Base-by-base conservation (phyloP, 2,797 vertebrate genomes). In the Carduelis carduelis region DNA sequence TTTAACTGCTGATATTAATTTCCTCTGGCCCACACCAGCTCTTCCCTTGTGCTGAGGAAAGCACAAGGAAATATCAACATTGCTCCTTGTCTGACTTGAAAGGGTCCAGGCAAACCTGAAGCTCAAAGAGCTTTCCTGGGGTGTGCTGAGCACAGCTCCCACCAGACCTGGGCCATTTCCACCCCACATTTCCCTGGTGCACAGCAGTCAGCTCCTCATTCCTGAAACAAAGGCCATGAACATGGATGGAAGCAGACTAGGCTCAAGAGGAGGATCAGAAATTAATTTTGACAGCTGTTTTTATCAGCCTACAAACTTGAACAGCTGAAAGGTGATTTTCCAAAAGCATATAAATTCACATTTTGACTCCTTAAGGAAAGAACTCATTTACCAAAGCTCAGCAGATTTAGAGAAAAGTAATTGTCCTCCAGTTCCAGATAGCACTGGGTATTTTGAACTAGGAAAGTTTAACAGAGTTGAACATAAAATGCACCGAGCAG, bases 401-500 rank as follows among this genome's bases (percentile, higher is more conserved):
- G 69, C 65, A 92, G 52, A 55, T 89, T 87, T 65, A 75, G 26
- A 81, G n/a, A 68, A 71, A 86, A 72, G 11, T 49, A 55, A 88
- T 91, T 72, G 55, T 49, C 57, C 27, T 69, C 27, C n/a, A 60
- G 27, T 49, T 88, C 39, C 72, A 55, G 69, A 95, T 52, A 94
- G 47, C 69, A 56, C 19, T 83, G 72, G 65, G 19, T 94, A 86
- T 93, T 93, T 94, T 80, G 83, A 78, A 89, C 68, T 53, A 87
- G 34, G 56, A 64, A 89, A 85, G 66, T 74, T 93, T 93, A 90
- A 71, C 19, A 14, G 75, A 65, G 69, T 63, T 92, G 82, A 91
- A 88, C 59, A 76, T 69, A 79, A 88, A 94, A 95, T 14, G 37
- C 39, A 79, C 55, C 6, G 47, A 89, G 69, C 95, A 95, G 95